Evolutionary conservation across 2,888 invertebrate genomes (phyloP), one percentile per base, ranked within the genome.

Genomic region (Apoderus coryli): DNA sequence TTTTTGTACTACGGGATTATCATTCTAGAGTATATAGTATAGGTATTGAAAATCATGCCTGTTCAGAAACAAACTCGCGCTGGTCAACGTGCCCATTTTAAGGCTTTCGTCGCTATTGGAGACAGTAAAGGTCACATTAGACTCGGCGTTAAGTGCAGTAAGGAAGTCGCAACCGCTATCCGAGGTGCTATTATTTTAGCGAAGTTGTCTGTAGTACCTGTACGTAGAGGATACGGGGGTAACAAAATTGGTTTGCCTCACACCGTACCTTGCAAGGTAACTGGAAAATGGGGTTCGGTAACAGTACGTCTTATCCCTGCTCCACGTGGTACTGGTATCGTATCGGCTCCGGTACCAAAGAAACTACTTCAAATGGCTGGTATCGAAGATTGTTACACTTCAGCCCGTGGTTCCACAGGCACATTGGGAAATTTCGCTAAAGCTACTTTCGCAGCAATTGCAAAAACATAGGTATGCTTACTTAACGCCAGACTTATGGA

Each of bases 51-150:
- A 63, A 98, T 99, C 57, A 96, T 95, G 92, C 98, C 98, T 37
- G 98, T 99, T 10, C 98, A 98, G 72, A 99, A 98, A 62, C 98
- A 98, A 63, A 98, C 98, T 1, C 78, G 96, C 63, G 98, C 98
- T 45, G 98, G 98, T 67, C 98, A 99, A 62, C 79, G 98, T 55
- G 99, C 98, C 7, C 80, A 98, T 52, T 96, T 96, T 64, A 96
- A 96, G 76, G 80, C 80, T n/a, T 81, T 80, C 35, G 80, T 81
- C 14, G 96, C 95, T 35, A 95, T 98, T 52, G 98, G 98, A 42
- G 98, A 98, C 60, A 84, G 84, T 65, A 89, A 93, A 48, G 98
- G 98, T 15, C 98, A 98, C 61, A 92, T 99, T 54, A 98, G 98
- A 46, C 66, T 98, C 35, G 98, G 98, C 29, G 96, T 98, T 2